Percentiles rank a stretch among this genome's conserved stretches.
Conservation (phyloP, 2,797 vertebrate species). For the Hemibagrus guttatus region DNA sequence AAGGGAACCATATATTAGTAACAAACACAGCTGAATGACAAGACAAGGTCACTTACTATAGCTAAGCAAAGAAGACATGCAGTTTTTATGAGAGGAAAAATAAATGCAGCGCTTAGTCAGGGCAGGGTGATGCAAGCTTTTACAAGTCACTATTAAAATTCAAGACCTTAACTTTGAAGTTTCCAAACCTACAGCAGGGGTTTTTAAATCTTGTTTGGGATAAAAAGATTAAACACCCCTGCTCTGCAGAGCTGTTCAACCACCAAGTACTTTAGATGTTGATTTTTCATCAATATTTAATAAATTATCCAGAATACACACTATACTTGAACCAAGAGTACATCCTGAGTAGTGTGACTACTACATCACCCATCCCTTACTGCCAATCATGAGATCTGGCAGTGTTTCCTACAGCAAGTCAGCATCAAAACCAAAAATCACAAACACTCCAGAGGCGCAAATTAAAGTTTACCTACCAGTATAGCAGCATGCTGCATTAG, state of each 20-base stretch:
- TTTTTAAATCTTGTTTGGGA: background rate
- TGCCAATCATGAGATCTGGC: conserved; percentile 35
- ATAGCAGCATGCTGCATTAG: conserved; percentile 83
- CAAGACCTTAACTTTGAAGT: background rate
- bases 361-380: conserved; percentile 48
- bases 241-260: background rate
- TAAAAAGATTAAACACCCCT: background rate
- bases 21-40: conserved; percentile 2
- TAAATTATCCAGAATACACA: background rate
- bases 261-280: background rate
- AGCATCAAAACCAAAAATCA: conserved; percentile 42
- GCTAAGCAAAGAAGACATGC: conserved; percentile 68
- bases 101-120: conserved; percentile 24
- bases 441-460: conserved; percentile 66
- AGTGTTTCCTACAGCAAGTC: conserved; percentile 60
- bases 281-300: background rate
- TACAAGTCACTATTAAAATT: background rate
- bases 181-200: background rate
- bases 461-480: conserved; percentile 80
- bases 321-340: background rate
- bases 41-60: conserved; percentile 18
- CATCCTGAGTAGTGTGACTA: background rate
- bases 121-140: conserved; percentile 19
- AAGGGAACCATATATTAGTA: background rate
- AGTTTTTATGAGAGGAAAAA: conserved; percentile 56